phyloP scores from a whole-genome alignment of 2,888 invertebrate genomes.

The Microplitis deprimator region DNA sequence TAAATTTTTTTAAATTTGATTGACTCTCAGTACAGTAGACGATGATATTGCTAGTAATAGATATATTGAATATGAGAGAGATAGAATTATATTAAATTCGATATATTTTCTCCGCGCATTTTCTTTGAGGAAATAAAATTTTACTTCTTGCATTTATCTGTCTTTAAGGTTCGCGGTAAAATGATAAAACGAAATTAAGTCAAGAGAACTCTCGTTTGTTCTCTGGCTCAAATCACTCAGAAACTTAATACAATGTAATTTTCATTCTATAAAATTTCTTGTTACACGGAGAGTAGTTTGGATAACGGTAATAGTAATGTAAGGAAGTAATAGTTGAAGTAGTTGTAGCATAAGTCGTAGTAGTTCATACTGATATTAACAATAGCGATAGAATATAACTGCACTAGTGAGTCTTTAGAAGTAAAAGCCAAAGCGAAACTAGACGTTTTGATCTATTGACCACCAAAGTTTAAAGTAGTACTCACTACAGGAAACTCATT shows the following conservation, averaged over 20 bases:
- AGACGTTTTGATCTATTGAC: constrained; percentile 48
- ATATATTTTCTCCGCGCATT: constrained; percentile 10
- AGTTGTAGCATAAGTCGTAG: constrained; percentile 4
- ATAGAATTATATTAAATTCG: constrained; percentile 20
- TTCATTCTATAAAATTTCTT: too few relatives aligned
- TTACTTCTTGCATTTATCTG: background rate
- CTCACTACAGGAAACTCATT: constrained; percentile 27
- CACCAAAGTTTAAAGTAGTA: constrained; percentile 39
- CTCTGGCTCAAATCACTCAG: constrained; percentile 21
- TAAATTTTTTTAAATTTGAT: too few relatives aligned
- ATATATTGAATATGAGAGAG: background rate
- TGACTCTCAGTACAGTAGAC: too few relatives aligned
- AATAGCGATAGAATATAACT: background rate
- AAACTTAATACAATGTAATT: too few relatives aligned
- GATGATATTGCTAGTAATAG: background rate
- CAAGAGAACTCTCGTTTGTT: constrained; percentile 14
- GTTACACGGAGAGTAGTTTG: background rate
- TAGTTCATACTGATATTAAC: background rate
- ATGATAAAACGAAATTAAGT: constrained; percentile 2
- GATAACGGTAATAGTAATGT: background rate
- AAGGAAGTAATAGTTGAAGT: background rate
- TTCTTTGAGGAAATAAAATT: constrained; percentile 11
- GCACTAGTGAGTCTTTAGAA: constrained; percentile 18
- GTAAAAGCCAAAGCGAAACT: constrained; percentile 11
- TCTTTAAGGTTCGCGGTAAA: constrained; percentile 4